A percentile compares a stretch with the other conserved stretches of the same genome.
These are phyloP conservation scores for Drosophila kanapiae DNA, from an alignment of 1,140 invertebrate species.

Conservation along the genomic window DNA sequence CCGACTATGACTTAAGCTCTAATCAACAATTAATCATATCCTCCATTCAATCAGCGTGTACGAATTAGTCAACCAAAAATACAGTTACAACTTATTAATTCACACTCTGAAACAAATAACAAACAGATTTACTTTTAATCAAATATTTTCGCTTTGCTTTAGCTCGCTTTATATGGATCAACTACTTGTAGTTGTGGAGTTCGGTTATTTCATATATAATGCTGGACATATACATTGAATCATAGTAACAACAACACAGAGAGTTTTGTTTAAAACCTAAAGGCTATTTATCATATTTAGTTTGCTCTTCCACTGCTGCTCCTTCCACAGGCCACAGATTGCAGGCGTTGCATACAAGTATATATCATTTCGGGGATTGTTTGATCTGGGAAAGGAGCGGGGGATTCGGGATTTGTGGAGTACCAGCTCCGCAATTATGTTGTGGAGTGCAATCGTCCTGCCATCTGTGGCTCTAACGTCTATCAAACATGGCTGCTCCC, in stretches of 20 bases:
- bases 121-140: slow-evolving; percentile 56
- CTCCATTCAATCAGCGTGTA: slow-evolving; percentile 47
- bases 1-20: slow-evolving; percentile 20
- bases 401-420: slow-evolving; percentile 51
- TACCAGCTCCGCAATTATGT: slow-evolving; percentile 72
- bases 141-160: slow-evolving; percentile 37
- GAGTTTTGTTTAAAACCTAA: slow-evolving; percentile 68
- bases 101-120: slow-evolving; percentile 74
- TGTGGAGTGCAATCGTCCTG: slow-evolving; percentile 36
- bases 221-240: slow-evolving; percentile 62
- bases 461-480: slow-evolving; percentile 27
- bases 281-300: slow-evolving; percentile 49
- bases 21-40: slow-evolving; percentile 52
- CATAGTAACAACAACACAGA: slow-evolving; percentile 73
- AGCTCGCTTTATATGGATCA: slow-evolving; percentile 39
- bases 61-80: slow-evolving; percentile 74
- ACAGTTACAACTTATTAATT: slow-evolving; percentile 60
- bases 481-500: background rate
- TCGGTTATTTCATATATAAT: slow-evolving; percentile 55
- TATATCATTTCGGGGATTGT: background rate
- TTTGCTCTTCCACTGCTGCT: slow-evolving; percentile 26
- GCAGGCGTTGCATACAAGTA: slow-evolving; percentile 1
- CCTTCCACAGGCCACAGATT: slow-evolving; percentile 18
- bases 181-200: slow-evolving; percentile 48
- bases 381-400: slow-evolving; percentile 2